phyloP scores from a whole-genome alignment of 2,113 vertebrate genomes.

The Oceanodroma tethys region DNA sequence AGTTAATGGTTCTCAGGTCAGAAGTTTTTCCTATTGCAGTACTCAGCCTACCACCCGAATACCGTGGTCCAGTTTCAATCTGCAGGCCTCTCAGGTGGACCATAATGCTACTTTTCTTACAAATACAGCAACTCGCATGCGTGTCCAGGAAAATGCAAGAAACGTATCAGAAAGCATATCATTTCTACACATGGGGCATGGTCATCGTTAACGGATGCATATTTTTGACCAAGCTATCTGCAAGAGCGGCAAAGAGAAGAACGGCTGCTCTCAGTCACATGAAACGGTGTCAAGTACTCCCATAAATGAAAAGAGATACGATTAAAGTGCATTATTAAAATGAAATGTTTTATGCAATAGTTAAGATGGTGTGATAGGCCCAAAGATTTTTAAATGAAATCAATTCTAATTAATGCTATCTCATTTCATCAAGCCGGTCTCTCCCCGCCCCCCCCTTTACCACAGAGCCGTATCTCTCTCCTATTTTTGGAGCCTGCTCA shows the following conservation, averaged over 20 bases:
- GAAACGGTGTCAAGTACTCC: background rate
- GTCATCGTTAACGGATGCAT: accelerated
- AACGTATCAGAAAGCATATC: accelerated
- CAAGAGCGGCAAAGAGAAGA: background rate
- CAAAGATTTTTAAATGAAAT: background rate
- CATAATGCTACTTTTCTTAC: background rate
- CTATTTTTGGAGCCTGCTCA: background rate
- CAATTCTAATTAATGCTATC: background rate
- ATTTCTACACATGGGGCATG: background rate
- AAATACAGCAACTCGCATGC: background rate
- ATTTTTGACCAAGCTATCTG: background rate
- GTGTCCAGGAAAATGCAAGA: background rate
- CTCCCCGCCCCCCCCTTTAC: no score
- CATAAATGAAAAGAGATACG: background rate
- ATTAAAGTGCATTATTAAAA: background rate
- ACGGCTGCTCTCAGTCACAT: background rate
- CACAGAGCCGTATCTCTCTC: background rate
- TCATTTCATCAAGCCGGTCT: background rate
- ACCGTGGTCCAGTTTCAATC: accelerated
- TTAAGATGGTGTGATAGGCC: background rate
- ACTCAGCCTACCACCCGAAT: background rate
- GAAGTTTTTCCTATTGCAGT: background rate
- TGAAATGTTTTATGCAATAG: background rate
- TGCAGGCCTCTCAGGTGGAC: background rate
- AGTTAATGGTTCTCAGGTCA: background rate